phyloP scores from a whole-genome alignment of 2,888 invertebrate species.

The Aleiodes testaceus region DNA sequence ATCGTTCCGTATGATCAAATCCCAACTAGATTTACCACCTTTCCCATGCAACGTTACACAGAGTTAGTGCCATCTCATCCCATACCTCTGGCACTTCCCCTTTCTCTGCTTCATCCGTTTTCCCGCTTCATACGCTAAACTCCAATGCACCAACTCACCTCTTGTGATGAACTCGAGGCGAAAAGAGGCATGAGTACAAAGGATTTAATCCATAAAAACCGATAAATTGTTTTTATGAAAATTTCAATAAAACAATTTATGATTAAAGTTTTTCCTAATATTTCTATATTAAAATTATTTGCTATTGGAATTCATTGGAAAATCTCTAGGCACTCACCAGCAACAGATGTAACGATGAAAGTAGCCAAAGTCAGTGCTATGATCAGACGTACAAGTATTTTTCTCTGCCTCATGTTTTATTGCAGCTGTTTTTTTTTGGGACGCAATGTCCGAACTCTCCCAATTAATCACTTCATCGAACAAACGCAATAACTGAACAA shows the following conservation, averaged over 20 bases:
- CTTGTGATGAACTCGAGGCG: conserved; percentile 25
- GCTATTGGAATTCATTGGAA: neutral
- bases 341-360: conserved; percentile 23
- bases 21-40: conserved; percentile 40
- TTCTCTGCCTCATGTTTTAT: conserved; percentile 31
- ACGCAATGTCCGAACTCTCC: conserved; percentile 12
- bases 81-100: neutral
- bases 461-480: conserved; percentile 35
- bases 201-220: conserved; percentile 25
- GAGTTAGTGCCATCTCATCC: conserved; percentile 26
- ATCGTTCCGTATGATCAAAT: conserved; percentile 42
- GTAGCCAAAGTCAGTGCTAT: conserved; percentile 38
- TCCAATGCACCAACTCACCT: conserved; percentile 23
- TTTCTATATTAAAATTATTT: neutral
- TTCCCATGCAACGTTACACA: conserved; percentile 33
- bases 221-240: neutral
- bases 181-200: neutral
- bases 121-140: conserved; percentile 20
- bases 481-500: neutral
- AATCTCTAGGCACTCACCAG: conserved; percentile 20
- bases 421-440: neutral
- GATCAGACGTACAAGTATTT: conserved; percentile 25
- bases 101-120: neutral
- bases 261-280: too few species aligned
- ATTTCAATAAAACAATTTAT: neutral